Conservation (phyloP, 2,113 vertebrate species). For the Corydoras sp. region DNA sequence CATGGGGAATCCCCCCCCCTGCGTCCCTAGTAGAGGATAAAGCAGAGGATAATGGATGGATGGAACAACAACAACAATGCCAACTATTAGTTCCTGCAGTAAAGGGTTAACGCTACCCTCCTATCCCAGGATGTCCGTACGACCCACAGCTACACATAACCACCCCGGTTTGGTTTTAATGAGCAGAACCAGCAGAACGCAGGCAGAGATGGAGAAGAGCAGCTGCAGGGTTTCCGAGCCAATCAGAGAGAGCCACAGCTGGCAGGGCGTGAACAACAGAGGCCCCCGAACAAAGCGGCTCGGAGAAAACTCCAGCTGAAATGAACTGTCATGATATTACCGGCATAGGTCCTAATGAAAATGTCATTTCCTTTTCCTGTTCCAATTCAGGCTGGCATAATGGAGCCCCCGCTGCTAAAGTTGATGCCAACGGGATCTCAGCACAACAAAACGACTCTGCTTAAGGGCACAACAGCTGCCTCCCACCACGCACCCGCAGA, state of each 20-base stretch:
- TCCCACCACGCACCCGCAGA: slow-evolving; percentile 33
- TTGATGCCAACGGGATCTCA: slow-evolving; percentile 26
- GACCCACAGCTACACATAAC: neutral
- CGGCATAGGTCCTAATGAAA: slow-evolving; percentile 26
- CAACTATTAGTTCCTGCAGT: too few relatives aligned
- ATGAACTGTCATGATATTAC: slow-evolving; percentile 20
- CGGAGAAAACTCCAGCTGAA: neutral
- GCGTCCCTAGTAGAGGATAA: too few relatives aligned
- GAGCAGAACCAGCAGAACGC: neutral
- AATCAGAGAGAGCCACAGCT: neutral
- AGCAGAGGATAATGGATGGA: too few relatives aligned
- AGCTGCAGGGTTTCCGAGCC: neutral
- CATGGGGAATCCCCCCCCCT: too few relatives aligned
- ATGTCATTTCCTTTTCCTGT: slow-evolving; percentile 12
- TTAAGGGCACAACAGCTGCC: slow-evolving; percentile 38
- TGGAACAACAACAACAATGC: too few relatives aligned
- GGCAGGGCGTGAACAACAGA: neutral
- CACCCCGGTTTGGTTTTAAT: neutral
- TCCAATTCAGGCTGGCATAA: slow-evolving; percentile 20
- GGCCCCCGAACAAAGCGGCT: neutral
- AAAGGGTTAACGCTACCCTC: too few relatives aligned
- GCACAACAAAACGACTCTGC: slow-evolving; percentile 31
- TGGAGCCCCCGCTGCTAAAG: slow-evolving; percentile 28
- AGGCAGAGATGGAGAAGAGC: neutral
- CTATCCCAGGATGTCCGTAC: neutral